A percentile compares a stretch with the other conserved stretches of the same genome.
These are phyloP conservation scores for Oasisia sp. DNA, from an alignment of 2,888 invertebrate genomes.

Conservation along the genomic window DNA sequence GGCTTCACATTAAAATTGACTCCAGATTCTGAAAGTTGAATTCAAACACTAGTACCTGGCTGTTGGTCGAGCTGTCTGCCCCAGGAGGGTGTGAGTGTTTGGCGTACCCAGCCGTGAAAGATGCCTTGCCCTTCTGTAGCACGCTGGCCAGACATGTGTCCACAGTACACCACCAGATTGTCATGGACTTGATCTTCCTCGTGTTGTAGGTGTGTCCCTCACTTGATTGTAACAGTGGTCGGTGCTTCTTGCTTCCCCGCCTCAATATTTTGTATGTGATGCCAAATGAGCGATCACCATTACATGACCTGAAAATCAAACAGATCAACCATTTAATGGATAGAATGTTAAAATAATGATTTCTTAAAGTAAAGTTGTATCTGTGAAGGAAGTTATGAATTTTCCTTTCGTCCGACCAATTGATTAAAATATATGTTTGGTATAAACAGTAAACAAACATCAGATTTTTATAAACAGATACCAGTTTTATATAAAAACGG, in stretches of 20 bases:
- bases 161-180: neutral
- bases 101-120: neutral
- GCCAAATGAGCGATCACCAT: neutral
- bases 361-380: too few relatives aligned
- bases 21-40: too few relatives aligned
- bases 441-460: too few relatives aligned
- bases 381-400: too few relatives aligned
- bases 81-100: neutral
- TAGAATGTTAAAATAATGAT: too few relatives aligned
- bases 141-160: neutral
- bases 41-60: neutral
- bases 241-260: neutral
- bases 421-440: too few relatives aligned
- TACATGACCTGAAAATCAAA: neutral
- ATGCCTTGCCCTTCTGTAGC: neutral
- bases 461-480: too few relatives aligned
- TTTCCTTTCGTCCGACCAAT: too few relatives aligned
- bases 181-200: neutral
- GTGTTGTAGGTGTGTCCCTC: neutral
- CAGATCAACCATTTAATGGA: neutral
- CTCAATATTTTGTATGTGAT: neutral
- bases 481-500: too few relatives aligned
- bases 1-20: too few relatives aligned
- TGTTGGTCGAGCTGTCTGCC: neutral
- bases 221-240: neutral